Conservation (phyloP, 1,140 invertebrate genomes). For the Drosophila paulistorum region DNA sequence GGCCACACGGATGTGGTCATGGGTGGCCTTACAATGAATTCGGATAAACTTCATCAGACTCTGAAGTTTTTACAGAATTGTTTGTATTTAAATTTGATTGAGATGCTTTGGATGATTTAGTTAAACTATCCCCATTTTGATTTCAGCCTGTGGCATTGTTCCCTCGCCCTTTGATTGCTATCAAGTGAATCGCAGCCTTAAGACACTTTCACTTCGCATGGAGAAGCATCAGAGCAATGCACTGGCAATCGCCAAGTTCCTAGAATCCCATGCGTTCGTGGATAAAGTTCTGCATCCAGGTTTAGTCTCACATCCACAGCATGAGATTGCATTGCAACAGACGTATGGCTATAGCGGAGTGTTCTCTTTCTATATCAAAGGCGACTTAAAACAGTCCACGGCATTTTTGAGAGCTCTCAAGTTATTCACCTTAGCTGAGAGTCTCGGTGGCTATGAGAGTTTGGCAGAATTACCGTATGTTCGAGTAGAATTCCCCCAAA, state of each 20-base stretch:
- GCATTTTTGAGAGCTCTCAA: conserved; percentile 92
- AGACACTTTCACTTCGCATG: conserved; percentile 97
- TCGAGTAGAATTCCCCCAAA: neutral
- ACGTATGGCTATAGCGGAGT: conserved; percentile 96
- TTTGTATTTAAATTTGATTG: conserved; percentile 81
- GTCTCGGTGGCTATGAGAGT: conserved; percentile 97
- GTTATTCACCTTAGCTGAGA: conserved; percentile 96
- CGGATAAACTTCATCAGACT: conserved; percentile 88
- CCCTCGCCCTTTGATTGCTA: conserved; percentile 99
- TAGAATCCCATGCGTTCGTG: conserved; percentile 91
- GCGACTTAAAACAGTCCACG: conserved; percentile 89
- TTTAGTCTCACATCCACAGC: conserved; percentile 95
- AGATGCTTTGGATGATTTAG: neutral
- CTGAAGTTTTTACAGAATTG: conserved; percentile 95
- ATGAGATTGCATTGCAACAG: conserved; percentile 92
- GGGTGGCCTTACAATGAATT: conserved; percentile 93
- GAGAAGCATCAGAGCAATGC: conserved; percentile 92
- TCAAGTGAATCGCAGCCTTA: conserved; percentile 96
- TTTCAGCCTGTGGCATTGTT: conserved; percentile 92
- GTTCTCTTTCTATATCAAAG: conserved; percentile 94
- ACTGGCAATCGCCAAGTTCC: conserved; percentile 90
- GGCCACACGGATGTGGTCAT: conserved; percentile 99
- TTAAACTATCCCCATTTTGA: conserved; percentile 1
- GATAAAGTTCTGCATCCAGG: conserved; percentile 94
- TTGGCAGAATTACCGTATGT: conserved; percentile 93